Evolutionary conservation across 2,888 invertebrate genomes (phyloP).

Genomic region (Tenodera sinensis): DNA sequence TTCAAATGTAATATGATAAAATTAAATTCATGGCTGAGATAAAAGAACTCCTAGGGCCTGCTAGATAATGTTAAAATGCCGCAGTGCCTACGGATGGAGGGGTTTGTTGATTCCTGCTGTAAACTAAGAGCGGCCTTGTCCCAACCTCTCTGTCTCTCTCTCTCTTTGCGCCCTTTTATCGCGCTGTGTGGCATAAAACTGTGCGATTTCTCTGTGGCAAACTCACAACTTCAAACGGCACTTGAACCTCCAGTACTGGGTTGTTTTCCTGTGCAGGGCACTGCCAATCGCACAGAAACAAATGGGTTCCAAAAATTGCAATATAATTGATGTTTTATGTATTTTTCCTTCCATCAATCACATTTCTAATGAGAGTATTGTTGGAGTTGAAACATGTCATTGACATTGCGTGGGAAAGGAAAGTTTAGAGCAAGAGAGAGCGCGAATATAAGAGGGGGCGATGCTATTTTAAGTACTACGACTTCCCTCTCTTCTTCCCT

Average conservation of each 20-base stretch:
- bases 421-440: not conserved
- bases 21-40: too few relatives aligned
- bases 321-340: not conserved
- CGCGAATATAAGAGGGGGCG: not conserved
- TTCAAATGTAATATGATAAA: too few relatives aligned
- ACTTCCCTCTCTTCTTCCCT: not conserved
- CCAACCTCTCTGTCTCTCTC: too few relatives aligned
- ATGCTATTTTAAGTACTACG: conserved; percentile 16
- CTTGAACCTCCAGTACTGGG: not conserved
- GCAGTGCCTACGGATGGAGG: too few relatives aligned
- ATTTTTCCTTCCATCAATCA: not conserved
- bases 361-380: not conserved
- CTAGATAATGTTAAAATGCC: too few relatives aligned
- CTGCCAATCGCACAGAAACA: not conserved
- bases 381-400: conserved; percentile 14
- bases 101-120: too few relatives aligned
- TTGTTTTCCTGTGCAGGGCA: not conserved
- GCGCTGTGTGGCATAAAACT: not conserved
- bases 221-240: not conserved
- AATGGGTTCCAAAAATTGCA: not conserved
- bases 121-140: too few relatives aligned
- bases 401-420: conserved; percentile 22
- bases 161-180: too few relatives aligned
- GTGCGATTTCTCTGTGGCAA: not conserved
- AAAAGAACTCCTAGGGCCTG: too few relatives aligned